phyloP scores from a whole-genome alignment of 2,888 invertebrate species.

The Tinea trinotella region DNA sequence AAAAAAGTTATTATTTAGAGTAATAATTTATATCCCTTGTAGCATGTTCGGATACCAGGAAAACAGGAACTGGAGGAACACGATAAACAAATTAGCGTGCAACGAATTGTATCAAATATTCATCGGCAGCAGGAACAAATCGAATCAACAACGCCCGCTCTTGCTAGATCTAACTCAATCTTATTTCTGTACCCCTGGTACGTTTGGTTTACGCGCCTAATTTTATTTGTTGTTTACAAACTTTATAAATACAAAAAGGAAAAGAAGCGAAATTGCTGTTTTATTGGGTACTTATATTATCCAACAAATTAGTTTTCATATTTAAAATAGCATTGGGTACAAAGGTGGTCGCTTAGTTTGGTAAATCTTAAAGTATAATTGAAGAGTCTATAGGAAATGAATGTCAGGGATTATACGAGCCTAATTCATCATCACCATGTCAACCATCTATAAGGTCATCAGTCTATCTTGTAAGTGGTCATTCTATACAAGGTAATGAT shows the following conservation, averaged over 20 bases:
- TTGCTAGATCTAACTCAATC: constrained; percentile 41
- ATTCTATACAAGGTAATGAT: too few species aligned
- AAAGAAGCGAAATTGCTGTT: constrained; percentile 3
- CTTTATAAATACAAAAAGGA: constrained; percentile 1
- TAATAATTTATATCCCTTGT: neutral
- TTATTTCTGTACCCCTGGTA: constrained; percentile 50
- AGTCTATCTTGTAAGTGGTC: too few species aligned
- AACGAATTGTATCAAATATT: constrained; percentile 70
- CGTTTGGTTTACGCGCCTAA: constrained; percentile 18
- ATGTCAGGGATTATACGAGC: too few species aligned
- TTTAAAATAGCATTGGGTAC: too few species aligned
- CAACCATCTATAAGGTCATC: too few species aligned
- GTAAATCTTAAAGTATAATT: too few species aligned
- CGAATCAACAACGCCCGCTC: constrained; percentile 55
- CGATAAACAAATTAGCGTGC: constrained; percentile 71
- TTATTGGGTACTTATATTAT: too few species aligned
- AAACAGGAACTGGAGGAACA: constrained; percentile 43
- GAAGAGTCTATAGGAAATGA: too few species aligned
- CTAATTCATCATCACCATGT: too few species aligned
- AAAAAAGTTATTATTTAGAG: too few species aligned
- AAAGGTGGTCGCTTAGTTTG: too few species aligned
- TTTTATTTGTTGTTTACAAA: constrained; percentile 12
- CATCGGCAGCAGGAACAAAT: constrained; percentile 67
- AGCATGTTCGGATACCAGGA: constrained; percentile 26
- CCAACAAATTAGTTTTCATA: too few species aligned